These are phyloP conservation scores for Scolanthus callimorphus DNA, from an alignment of 92 coral and sea anemone species.

Conservation along the genomic window DNA sequence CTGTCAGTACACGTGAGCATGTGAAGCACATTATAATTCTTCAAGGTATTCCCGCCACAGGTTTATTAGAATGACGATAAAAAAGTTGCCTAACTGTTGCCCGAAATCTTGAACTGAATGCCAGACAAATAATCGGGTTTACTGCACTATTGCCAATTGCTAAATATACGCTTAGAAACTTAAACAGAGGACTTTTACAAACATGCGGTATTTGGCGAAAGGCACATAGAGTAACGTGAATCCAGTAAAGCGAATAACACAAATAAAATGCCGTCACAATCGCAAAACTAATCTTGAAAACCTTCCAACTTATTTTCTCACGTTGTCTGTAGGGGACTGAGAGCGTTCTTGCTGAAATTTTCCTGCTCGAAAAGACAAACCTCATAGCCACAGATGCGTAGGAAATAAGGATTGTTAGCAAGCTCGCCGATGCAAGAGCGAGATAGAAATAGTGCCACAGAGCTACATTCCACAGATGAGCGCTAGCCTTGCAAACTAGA, in stretches of 20 bases:
- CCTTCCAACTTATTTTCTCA: conserved; percentile 12
- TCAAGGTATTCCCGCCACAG: no score
- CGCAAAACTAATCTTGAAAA: conserved; percentile 14
- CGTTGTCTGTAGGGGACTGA: conserved; percentile 3
- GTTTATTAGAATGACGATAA: no score
- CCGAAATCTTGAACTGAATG: conserved; percentile 22
- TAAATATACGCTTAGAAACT: conserved; percentile 13
- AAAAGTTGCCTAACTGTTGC: neutral
- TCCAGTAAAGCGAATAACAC: conserved; percentile 27
- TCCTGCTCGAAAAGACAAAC: neutral
- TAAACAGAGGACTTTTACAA: conserved; percentile 3
- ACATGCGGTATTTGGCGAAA: neutral
- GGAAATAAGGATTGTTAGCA: conserved; percentile 1
- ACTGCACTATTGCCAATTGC: conserved; percentile 21
- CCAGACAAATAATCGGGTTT: conserved; percentile 23
- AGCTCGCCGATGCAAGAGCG: conserved; percentile 11
- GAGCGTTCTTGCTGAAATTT: neutral
- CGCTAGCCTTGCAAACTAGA: conserved; percentile 12
- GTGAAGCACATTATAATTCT: no score
- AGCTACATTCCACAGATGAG: conserved; percentile 9
- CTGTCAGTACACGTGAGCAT: no score
- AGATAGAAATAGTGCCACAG: conserved; percentile 26
- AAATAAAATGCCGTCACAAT: conserved; percentile 20
- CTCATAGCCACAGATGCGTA: conserved; percentile 13
- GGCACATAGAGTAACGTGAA: conserved; percentile 5